Conservation (phyloP, 2,888 invertebrate species). For the Pristionchus exspectatus region DNA sequence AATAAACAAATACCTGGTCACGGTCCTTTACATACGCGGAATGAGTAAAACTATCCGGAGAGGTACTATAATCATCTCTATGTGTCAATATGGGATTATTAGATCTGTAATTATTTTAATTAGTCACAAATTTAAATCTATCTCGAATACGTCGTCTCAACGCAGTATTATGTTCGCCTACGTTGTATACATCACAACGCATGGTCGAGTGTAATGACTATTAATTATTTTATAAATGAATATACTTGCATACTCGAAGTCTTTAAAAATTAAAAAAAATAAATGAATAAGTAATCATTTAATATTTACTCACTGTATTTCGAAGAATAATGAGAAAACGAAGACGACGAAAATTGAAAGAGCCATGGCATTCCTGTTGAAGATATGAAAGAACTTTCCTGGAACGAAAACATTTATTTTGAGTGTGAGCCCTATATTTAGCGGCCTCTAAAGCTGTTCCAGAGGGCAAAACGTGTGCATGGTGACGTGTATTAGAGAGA, state of each 20-base stretch:
- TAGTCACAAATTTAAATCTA: no score
- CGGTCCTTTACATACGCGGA: background rate
- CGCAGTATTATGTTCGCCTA: background rate
- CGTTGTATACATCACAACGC: background rate
- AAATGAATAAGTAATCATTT: background rate
- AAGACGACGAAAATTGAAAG: background rate
- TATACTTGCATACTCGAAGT: no score
- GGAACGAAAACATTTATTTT: background rate
- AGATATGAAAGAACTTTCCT: background rate
- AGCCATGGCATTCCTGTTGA: conserved; percentile 8
- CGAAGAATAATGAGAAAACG: background rate
- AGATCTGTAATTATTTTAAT: background rate
- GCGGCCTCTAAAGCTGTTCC: background rate
- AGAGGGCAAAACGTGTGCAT: conserved; percentile 3
- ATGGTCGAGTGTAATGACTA: background rate
- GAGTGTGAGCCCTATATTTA: background rate
- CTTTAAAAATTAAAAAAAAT: no score
- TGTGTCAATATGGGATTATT: background rate
- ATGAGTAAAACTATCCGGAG: background rate
- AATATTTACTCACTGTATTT: background rate
- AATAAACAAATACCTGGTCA: background rate
- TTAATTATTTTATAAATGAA: background rate
- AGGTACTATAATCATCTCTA: background rate
- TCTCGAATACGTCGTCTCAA: no score
- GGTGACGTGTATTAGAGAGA: background rate